These are phyloP conservation scores for Chaetogeoica ovagalla DNA, from an alignment of 2,888 invertebrate genomes.

Conservation along the genomic window DNA sequence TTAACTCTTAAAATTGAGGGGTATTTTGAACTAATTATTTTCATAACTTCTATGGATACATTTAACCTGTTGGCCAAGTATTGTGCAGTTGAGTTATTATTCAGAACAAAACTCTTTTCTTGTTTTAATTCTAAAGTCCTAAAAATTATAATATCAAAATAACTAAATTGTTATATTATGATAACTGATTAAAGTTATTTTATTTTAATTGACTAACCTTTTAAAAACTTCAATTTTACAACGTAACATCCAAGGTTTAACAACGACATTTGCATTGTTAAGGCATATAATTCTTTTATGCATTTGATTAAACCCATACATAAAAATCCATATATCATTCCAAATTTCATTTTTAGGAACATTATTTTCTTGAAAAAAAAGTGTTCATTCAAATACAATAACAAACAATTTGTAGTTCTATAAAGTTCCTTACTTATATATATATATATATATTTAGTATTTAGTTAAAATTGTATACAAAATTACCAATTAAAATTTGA, in stretches of 20 bases:
- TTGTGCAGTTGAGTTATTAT: constrained; percentile 40
- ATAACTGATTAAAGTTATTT: too few species aligned
- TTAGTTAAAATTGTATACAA: not conserved
- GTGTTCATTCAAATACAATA: not conserved
- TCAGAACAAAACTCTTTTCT: constrained; percentile 29
- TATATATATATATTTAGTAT: not conserved
- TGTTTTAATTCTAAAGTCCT: constrained; percentile 36
- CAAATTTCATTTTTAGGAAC: constrained; percentile 64
- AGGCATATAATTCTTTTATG: constrained; percentile 63
- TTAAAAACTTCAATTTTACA: constrained; percentile 65
- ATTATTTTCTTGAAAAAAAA: constrained; percentile 61
- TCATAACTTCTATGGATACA: constrained; percentile 7
- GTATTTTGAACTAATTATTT: constrained; percentile 31
- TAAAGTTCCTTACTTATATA: not conserved
- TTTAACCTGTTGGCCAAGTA: constrained; percentile 43
- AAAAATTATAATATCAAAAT: not conserved
- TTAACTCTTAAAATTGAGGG: constrained; percentile 37
- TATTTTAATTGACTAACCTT: constrained; percentile 60
- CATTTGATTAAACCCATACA: constrained; percentile 65
- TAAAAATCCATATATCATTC: constrained; percentile 69
- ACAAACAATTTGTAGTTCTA: too few species aligned
- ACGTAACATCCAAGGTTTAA: constrained; percentile 71
- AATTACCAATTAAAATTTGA: constrained; percentile 42
- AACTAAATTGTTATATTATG: not conserved
- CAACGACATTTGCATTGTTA: constrained; percentile 61